Evolutionary conservation across 2,888 invertebrate genomes (phyloP), one percentile per base, ranked within the genome.

Genomic region (Enchytraeus crypticus): DNA sequence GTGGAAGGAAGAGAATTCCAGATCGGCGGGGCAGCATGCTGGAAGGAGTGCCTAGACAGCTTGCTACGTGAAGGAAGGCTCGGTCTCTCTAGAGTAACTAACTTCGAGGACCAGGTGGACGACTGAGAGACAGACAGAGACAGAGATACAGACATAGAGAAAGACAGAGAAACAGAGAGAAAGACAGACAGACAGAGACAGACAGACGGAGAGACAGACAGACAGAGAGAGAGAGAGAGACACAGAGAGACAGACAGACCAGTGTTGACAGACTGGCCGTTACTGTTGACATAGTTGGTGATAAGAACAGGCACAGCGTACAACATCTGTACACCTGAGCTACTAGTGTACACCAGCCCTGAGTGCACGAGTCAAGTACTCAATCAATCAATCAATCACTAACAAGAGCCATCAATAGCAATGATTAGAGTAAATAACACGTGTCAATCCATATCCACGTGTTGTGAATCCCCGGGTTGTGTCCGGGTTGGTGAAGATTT

Each of bases 261-360:
- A n/a, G n/a, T 43, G n/a, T n/a, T 14, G 14, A 11, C 49, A 49
- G 53, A 11, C 26, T 30, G 26, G 21, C 26, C 27, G 30, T 18
- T 27, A 32, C 26, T 14, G 21, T 53, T 21, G 11, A 32, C 29
- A 14, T 27, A 5, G 29, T 3, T 46, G 21, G 45, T 45, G n/a
- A 43, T 5, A 29, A 45, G 45, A 27, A 57, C n/a, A 18, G 57
- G 57, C 27, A 57, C 46, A 26, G 43, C 51, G 23, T 43, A 59
- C 18, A 59, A 34, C 34, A 34, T 38, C 18, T 51, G 18, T 14
- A 43, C 32, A 26, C 30, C 51, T 4, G 32, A 43, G 5, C 30
- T 14, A 4, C 5, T 2, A 27, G 26, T 33, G 27, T 57, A 46
- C n/a, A 30, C 57, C 30, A 57, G 27, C 57, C 57, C 57, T 57